Base-by-base conservation (phyloP, 2,888 invertebrate genomes). In the Sinopyrophorus schimmeli region DNA sequence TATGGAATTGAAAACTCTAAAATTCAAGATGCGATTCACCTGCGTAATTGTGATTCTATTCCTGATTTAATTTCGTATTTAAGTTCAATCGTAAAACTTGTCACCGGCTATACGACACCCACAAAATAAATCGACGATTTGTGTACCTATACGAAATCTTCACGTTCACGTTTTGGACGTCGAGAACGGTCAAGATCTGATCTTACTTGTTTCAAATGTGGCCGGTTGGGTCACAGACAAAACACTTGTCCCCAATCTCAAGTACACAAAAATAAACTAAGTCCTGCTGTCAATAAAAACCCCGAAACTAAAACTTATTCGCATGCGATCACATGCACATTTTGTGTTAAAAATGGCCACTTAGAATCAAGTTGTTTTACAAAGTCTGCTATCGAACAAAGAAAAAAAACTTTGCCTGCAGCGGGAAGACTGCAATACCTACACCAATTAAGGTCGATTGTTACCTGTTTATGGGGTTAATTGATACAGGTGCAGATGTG, bases 1-100 rank as follows among this genome's bases (percentile, higher is more conserved):
- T 37, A 54, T 35, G 58, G 57, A n/a, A 59, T 60, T 27, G 28
- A 18, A 20, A 57, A 55, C 20, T 21, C 20, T 10, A 46, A 59
- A 42, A 47, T 58, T 12, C 43, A 39, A 5, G 46, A 40, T 39
- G 43, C 18, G 44, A 40, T 10, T 46, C 27, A 17, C 42, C n/a
- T 42, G 23, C 16, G 28, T 24, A 43, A 55, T 38, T 48, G 35
- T 48, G 26, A 40, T 15, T 55, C 43, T 15, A 42, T 59, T 11
- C 40, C 52, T 2, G 58, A 60, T 28, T 34, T 58, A 11, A 21
- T 61, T 9, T 27, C 44, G 15, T 58, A 42, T 53, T 28, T 58
- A 9, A 31, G 44, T 14, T 28, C 46, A 15, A 26, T 51, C 24
- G 10, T 20, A n/a, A 47, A 51, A 31, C n/a, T n/a, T n/a, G n/a